These are phyloP conservation scores for Anadara kagoshimensis DNA, from an alignment of 1,140 invertebrate species.

Conservation along the genomic window DNA sequence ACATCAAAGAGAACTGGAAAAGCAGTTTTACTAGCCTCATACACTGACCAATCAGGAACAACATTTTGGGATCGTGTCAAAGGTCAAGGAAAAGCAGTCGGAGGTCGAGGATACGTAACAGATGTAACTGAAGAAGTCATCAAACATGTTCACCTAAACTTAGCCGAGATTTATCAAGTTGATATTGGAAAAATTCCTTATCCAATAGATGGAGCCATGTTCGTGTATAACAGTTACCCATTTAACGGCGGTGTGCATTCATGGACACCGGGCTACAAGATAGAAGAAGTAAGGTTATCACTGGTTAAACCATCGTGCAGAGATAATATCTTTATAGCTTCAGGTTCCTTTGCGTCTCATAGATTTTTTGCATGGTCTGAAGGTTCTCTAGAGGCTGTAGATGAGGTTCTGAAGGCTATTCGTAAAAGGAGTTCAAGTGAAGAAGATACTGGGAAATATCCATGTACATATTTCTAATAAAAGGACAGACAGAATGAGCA, in stretches of 20 bases:
- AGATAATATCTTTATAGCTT: constrained; percentile 2
- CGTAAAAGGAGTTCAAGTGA: too few relatives aligned
- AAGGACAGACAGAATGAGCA: too few relatives aligned
- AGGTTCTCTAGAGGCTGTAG: not conserved
- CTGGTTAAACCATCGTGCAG: not conserved
- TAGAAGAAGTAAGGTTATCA: not conserved
- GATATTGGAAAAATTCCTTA: constrained; percentile 1
- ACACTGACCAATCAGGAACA: too few relatives aligned
- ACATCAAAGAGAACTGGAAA: too few relatives aligned
- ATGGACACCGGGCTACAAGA: constrained; percentile 15
- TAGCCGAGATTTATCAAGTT: constrained; percentile 20
- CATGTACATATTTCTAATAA: too few relatives aligned
- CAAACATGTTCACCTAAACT: constrained; percentile 1
- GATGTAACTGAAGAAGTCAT: not conserved
- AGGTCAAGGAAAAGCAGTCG: too few relatives aligned
- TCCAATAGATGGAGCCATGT: constrained; percentile 8
- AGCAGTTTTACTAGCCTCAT: too few relatives aligned
- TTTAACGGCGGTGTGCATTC: constrained; percentile 2
- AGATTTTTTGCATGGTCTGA: not conserved
- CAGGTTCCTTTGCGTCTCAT: not conserved
- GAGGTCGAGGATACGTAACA: too few relatives aligned
- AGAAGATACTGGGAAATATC: too few relatives aligned
- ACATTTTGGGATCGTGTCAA: too few relatives aligned
- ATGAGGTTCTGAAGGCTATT: not conserved
- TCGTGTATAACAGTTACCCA: constrained; percentile 12